Conservation (phyloP, 35 echinoderm and acorn worm species). For the Nesometra sesokonis region DNA sequence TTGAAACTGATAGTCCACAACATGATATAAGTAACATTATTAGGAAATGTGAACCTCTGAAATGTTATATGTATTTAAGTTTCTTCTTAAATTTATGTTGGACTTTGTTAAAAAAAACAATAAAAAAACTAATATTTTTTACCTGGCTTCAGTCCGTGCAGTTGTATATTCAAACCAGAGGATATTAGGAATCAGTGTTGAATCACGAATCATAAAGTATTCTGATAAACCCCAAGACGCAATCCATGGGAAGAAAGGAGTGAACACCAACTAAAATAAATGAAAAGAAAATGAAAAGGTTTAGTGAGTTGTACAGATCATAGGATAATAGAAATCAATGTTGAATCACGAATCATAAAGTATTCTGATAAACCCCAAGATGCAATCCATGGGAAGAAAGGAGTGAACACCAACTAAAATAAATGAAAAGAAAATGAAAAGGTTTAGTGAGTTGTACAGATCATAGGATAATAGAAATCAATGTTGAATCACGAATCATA, state of each 20-base stretch:
- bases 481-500: slow-evolving; percentile 73
- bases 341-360: slow-evolving; percentile 80
- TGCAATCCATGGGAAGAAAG: slow-evolving; percentile 67
- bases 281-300: too few species aligned
- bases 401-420: slow-evolving; percentile 69
- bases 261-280: slow-evolving; percentile 55
- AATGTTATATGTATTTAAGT: too few species aligned
- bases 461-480: slow-evolving; percentile 97
- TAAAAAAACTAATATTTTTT: not conserved
- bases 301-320: slow-evolving; percentile 65
- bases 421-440: too few species aligned
- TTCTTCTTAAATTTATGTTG: too few species aligned
- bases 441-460: slow-evolving; percentile 37
- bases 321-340: slow-evolving; percentile 90
- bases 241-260: slow-evolving; percentile 68
- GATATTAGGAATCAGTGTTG: slow-evolving; percentile 93
- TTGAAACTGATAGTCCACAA: too few species aligned
- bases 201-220: slow-evolving; percentile 77
- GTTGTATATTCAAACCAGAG: slow-evolving; percentile 98
- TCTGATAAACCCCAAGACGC: slow-evolving; percentile 79
- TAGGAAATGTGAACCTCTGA: too few species aligned
- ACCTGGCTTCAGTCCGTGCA: slow-evolving; percentile 90
- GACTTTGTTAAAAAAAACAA: not conserved
- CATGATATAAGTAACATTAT: too few species aligned
- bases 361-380: slow-evolving; percentile 76